Evolutionary conservation across 2,113 vertebrate species (phyloP), one percentile per base, ranked within the genome.

Genomic region (Onychostruthus taczanowskii): DNA sequence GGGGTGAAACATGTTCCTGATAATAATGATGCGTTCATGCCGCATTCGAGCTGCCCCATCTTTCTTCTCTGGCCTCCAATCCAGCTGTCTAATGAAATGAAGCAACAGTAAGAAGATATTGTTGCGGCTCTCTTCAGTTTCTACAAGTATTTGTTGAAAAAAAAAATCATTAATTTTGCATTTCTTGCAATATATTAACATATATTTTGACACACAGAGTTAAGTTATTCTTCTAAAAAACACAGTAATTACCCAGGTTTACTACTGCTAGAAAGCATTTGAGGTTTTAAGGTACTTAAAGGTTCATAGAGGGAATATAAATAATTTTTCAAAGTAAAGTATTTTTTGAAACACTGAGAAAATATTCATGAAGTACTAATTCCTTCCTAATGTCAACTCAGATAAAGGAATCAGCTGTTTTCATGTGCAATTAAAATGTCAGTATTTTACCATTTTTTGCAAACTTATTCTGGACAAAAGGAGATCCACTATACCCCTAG

Each of bases 1-100:
- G 56, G 99, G 99, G 91, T 99, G 99, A 94, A 99, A 99, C 99
- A 99, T 99, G 96, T 99, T 99, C 96, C 97, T 98, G 96, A 99
- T 98, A 96, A 99, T 99, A 93, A 99, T 76, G 39, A 99, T 99
- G 84, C 98, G 98, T 58, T 99, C 99, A 9, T 99, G 98, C 62
- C 98, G 98, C 98, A 98, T 98, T 83, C 99, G 98, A 50, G 87
- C 43, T 2, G 98, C 97, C 16, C 98, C 98, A 30, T 96, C 94
- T 95, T 98, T 96, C 95, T 98, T 99, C 98, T 99, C 99, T 0
- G 99, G 99, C 97, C 99, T 98, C 99, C 99, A 99, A 97, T 99
- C 99, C 97, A 99, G 96, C 97, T 99, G 99, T 97, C 99, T 99
- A 97, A 96, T 83, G 93, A 75, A 95, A 97, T 89, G 95, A 97